These are phyloP conservation scores for Acrocephalus kingi DNA, from an alignment of 2,113 vertebrate species.

Conservation along the genomic window DNA sequence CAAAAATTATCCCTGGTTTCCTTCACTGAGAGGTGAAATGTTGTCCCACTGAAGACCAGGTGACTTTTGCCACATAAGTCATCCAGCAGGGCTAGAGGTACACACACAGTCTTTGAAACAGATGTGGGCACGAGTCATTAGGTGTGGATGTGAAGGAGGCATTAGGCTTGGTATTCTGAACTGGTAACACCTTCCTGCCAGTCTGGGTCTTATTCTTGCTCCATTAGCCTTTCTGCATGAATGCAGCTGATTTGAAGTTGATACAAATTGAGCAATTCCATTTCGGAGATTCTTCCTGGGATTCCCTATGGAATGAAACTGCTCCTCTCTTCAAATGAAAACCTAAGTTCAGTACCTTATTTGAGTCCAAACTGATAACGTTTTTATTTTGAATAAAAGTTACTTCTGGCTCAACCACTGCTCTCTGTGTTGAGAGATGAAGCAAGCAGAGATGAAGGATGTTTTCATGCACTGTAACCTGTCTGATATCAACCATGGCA, in stretches of 20 bases:
- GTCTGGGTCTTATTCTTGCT: background rate
- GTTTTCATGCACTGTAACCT: background rate
- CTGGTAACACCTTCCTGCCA: background rate
- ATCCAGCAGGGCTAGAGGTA: background rate
- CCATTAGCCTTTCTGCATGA: background rate
- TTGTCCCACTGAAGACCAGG: background rate
- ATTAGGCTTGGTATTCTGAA: background rate
- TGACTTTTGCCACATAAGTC: background rate
- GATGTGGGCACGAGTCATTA: background rate
- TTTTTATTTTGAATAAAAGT: background rate
- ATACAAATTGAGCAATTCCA: background rate
- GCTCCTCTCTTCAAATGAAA: background rate
- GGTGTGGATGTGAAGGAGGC: background rate
- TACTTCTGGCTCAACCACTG: background rate
- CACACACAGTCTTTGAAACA: background rate
- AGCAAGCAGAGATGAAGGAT: background rate
- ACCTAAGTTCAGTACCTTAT: background rate
- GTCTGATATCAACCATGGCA: background rate
- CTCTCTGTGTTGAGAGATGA: background rate
- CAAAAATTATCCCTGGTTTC: background rate
- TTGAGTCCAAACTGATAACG: background rate
- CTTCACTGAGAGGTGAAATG: background rate
- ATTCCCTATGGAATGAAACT: background rate
- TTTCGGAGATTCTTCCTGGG: background rate
- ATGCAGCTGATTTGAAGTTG: background rate